phyloP scores from a whole-genome alignment of 92 coral and sea anemone species.

The Epizoanthus stellaris region DNA sequence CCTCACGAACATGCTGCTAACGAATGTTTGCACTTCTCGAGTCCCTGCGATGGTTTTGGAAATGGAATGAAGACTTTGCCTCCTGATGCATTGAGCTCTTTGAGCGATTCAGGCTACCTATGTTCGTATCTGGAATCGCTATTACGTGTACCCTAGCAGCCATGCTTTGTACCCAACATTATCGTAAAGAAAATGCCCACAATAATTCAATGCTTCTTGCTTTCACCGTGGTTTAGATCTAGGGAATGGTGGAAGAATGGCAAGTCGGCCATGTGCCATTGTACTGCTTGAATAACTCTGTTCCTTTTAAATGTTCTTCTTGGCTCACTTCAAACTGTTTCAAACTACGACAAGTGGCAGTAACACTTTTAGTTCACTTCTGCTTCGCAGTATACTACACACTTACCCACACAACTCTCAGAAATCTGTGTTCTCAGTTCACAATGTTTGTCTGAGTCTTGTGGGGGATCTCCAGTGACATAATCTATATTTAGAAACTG shows the following conservation, averaged over 20 bases:
- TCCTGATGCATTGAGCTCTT: slow-evolving; percentile 51
- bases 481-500: background rate
- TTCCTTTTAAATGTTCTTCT: background rate
- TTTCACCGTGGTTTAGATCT: background rate
- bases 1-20: slow-evolving; percentile 56
- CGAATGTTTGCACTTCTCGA: slow-evolving; percentile 58
- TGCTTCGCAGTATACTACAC: no score
- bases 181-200: background rate
- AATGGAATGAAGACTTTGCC: slow-evolving; percentile 64
- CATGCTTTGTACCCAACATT: slow-evolving; percentile 65
- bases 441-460: slow-evolving; percentile 20
- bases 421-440: background rate
- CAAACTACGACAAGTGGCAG: no score
- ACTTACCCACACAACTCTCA: background rate
- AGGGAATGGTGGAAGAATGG: no score
- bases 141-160: slow-evolving; percentile 59
- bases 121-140: slow-evolving; percentile 52
- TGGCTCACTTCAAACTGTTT: background rate
- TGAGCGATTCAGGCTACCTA: slow-evolving; percentile 44
- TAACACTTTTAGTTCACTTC: no score
- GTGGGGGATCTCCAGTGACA: background rate
- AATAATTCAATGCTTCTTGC: background rate
- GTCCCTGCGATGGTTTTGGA: slow-evolving; percentile 61
- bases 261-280: background rate
- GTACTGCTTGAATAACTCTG: no score